Base-by-base conservation (phyloP, 92 coral and sea anemone genomes). In the Heliopora coerulea region DNA sequence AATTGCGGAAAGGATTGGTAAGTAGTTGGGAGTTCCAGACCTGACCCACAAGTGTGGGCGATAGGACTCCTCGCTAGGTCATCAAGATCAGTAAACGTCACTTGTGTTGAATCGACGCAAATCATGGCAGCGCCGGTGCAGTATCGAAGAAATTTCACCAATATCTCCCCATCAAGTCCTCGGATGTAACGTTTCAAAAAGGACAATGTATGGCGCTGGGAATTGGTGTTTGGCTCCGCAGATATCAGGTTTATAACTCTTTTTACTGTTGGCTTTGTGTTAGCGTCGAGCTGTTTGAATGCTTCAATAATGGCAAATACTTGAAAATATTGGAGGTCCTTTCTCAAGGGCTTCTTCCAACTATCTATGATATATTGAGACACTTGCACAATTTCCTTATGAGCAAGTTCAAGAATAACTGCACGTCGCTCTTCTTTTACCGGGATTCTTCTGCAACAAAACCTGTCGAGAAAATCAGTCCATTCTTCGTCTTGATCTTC, bases 361-460 rank as follows among this genome's bases (percentile, higher is more conserved):
- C 88, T 49, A 30, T 83, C 91, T 32, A 87, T 83, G 19, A 87
- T 57, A 59, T 56, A 75, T 34, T 75, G 82, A 27, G 75, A 25
- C 31, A 69, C 63, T 76, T 87, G 91, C 19, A 87, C 65, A 23
- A 56, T 68, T 80, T 87, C 88, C 58, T 83, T 87, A 72, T 87
- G 88, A 66, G 83, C 91, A 21, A 83, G 73, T 72, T 83, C 86
- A 19, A 83, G 52, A 3, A 87, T 62, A 3, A 62, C 37, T 59
- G 73, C 72, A 56, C 58, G 59, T 49, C 59, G 40, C 13, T 87
- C 59, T 30, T 69, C 91, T 75, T 74, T 82, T 44, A 58, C 80
- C 29, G 86, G 91, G 42, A 80, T 33, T 54, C 73, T 67, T 73
- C 74, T 67, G 63, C 84, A 82, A 12, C 65, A 81, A 86, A 70